Evolutionary conservation across 2,113 vertebrate genomes (phyloP).

Genomic region (Hippoglossus stenolepis): DNA sequence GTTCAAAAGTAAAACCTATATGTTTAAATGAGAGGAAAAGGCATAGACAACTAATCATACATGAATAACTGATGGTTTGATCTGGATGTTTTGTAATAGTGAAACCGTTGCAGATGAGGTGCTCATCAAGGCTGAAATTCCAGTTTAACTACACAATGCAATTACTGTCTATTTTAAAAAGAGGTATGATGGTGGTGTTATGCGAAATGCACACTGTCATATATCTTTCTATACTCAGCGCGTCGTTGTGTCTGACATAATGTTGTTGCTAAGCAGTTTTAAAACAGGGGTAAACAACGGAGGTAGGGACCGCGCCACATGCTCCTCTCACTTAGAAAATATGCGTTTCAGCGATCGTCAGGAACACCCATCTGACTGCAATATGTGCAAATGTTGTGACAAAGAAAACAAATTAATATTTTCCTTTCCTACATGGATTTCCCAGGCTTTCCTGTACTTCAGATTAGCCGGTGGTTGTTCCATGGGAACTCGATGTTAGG

Average conservation of each 20-base stretch:
- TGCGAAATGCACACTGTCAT: slow-evolving; percentile 35
- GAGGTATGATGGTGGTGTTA: not conserved
- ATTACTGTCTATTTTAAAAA: not conserved
- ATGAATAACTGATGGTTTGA: no score
- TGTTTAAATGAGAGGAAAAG: no score
- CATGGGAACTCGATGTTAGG: slow-evolving; percentile 53
- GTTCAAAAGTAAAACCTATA: no score
- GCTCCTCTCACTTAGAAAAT: slow-evolving; percentile 32
- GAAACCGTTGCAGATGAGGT: no score
- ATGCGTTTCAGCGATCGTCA: not conserved
- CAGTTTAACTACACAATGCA: no score
- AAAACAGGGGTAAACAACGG: slow-evolving; percentile 70
- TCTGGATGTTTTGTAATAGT: no score
- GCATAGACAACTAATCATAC: no score
- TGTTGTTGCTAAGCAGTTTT: slow-evolving; percentile 76
- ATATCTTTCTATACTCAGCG: not conserved
- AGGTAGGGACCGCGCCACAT: not conserved
- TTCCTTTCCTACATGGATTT: slow-evolving; percentile 39
- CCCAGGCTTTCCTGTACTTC: slow-evolving; percentile 41
- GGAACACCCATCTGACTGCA: slow-evolving; percentile 27
- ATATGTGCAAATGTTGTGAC: slow-evolving; percentile 30
- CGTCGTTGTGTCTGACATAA: slow-evolving; percentile 44
- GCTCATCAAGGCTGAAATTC: no score
- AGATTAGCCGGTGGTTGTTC: slow-evolving; percentile 66
- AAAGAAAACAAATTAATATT: slow-evolving; percentile 52